Evolutionary conservation across 2,113 vertebrate genomes (phyloP).

Genomic region (Prolemur simus): DNA sequence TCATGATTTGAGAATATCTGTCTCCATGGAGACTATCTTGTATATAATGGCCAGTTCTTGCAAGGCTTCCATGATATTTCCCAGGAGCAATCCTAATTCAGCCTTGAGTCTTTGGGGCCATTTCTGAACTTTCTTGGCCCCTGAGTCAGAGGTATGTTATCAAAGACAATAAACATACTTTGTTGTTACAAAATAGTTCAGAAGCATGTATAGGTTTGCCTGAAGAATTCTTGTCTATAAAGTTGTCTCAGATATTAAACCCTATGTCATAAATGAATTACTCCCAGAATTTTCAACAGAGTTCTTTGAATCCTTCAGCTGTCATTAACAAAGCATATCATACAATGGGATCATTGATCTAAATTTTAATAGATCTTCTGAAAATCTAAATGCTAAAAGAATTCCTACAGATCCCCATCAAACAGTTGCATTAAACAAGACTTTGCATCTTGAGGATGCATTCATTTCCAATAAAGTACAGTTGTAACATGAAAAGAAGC

Average conservation of each 20-base stretch:
- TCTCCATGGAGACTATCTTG: background rate
- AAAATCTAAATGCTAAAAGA: background rate
- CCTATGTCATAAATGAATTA: constrained; percentile 1
- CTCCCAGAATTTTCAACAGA: background rate
- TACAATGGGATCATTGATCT: background rate
- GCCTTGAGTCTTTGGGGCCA: background rate
- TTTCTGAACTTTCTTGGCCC: constrained; percentile 18
- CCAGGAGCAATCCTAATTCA: background rate
- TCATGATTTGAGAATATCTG: background rate
- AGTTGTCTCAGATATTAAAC: background rate
- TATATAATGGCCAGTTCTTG: background rate
- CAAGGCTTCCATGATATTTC: background rate
- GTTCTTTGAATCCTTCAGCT: background rate
- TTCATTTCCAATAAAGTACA: constrained; percentile 20
- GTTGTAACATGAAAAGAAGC: background rate
- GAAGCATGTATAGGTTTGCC: background rate
- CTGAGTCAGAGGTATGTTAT: background rate
- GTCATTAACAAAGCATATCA: constrained; percentile 16
- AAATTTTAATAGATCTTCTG: background rate
- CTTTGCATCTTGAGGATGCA: background rate
- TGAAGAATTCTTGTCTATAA: background rate
- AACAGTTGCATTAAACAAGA: background rate
- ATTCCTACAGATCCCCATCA: background rate
- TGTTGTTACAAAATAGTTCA: background rate
- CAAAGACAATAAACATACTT: background rate